Evolutionary conservation across 2,888 invertebrate genomes (phyloP), one percentile per base, ranked within the genome.

Genomic region (Conistra vaccinii): DNA sequence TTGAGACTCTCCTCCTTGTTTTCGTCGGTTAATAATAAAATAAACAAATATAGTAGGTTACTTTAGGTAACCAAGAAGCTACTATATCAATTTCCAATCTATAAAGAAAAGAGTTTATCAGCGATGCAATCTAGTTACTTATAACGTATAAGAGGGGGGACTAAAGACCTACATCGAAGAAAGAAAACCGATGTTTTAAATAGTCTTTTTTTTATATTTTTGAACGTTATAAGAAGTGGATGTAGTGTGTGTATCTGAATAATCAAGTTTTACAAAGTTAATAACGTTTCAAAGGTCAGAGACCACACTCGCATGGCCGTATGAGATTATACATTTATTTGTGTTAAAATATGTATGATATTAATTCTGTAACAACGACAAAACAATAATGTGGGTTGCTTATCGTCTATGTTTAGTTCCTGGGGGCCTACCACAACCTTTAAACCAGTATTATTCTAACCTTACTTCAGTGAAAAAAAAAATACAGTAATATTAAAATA

Each of bases 221-320:
- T 26, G 10, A 32, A 29, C 17, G 1, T 35, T 20, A 14, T 20
- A 60, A 12, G 26, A 71, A 29, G 48, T 20, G 26, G 5, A 53
- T 32, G n/a, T 48, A 39, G 32, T 35, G 6, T 63, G 5, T 53
- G 62, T n/a, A 61, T 61, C n/a, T 55, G 9, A 70, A 48, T 71
- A 68, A 73, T 79, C 80, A 79, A 84, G 51, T 69, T 68, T 57
- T 53, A 70, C 57, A 45, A 71, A 68, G 53, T 55, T 42, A 69
- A 72, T 35, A 60, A 26, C 26, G 66, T 62, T 69, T 55, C 10
- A 75, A 71, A 81, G 85, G 84, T 69, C 76, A 80, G 17, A 58
- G 81, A 55, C 58, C 71, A 76, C n/a, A 58, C 70, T 20, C 39
- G 60, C 69, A 32, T 57, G 53, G 48, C 20, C 69, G 6, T 51